These are phyloP conservation scores for Phalacrocorax brasilianus DNA, from an alignment of 2,113 vertebrate species.

Conservation along the genomic window DNA sequence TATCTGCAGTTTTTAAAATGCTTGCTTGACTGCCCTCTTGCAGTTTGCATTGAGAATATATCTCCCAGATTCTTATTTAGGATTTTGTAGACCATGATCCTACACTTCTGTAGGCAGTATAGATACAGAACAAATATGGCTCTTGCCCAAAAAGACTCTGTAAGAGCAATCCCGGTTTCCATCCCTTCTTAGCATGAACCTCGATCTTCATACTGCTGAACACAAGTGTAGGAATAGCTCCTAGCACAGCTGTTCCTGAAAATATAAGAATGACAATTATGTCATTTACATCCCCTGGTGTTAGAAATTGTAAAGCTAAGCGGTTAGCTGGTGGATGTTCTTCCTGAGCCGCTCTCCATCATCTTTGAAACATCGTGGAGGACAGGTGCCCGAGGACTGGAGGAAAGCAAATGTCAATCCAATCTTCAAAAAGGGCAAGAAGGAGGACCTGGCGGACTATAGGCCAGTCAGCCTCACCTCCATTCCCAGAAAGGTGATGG, in stretches of 20 bases:
- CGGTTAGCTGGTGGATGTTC: not conserved
- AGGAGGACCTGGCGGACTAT: too few relatives aligned
- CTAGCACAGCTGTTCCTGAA: not conserved
- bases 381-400: too few relatives aligned
- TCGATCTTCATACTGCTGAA: not conserved
- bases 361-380: too few relatives aligned
- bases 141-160: fast-evolving
- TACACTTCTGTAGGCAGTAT: not conserved
- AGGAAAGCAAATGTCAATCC: too few relatives aligned
- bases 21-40: not conserved
- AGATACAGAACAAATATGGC: not conserved
- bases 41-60: not conserved
- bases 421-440: too few relatives aligned
- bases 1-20: not conserved
- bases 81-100: not conserved
- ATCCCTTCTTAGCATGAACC: not conserved
- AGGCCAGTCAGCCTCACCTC: too few relatives aligned
- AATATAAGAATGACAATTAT: not conserved
- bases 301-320: not conserved
- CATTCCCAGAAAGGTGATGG: too few relatives aligned
- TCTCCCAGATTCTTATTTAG: not conserved
- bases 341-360: too few relatives aligned
- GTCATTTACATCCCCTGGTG: not conserved
- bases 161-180: not conserved
- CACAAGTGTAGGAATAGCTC: not conserved